Evolutionary conservation across 2,888 invertebrate genomes (phyloP), one percentile per base, ranked within the genome.

Genomic region (Scotopteryx bipunctaria): DNA sequence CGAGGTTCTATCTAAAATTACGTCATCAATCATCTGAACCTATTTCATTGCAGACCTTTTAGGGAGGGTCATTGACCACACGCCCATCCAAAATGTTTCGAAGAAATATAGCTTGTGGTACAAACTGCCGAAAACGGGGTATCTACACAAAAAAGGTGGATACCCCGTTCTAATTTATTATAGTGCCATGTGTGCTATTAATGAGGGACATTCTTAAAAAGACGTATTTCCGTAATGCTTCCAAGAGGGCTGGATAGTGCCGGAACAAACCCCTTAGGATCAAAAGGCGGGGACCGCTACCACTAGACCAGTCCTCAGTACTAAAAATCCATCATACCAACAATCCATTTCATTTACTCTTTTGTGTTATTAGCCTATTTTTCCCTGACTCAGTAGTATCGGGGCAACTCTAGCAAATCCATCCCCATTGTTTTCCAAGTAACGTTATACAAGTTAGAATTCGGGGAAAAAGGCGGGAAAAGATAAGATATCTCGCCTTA

Each of bases 371-470:
- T n/a, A n/a, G n/a, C n/a, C n/a, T n/a, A n/a, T n/a, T n/a, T n/a
- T 32, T 36, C 21, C 21, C 11, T 17, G 9, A 19, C 8, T 8
- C 13, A 3, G 2, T 25, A 15, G 9, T 31, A 14, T 5, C n/a
- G 5, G 15, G 8, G 3, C 41, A 36, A 5, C 52, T 11, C 46
- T 47, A 46, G 32, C 1, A 19, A 43, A 53, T 53, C 13, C 38
- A 47, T 53, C 37, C 36, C 27, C 49, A 55, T 55, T 55, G 55
- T 55, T 55, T 46, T 29, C 48, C 21, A 42, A 55, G 49, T 41
- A 46, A 50, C 49, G 42, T 49, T 55, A 57, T 48, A 59, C 61
- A 59, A 57, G 46, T 62, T 57, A 55, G 59, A 57, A 62, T 56
- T 52, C 16, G 35, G 41, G 47, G 50, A 59, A 62, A 60, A 57